Conservation (phyloP, 23 tunicate species). For the Aplidium turbinatum region DNA sequence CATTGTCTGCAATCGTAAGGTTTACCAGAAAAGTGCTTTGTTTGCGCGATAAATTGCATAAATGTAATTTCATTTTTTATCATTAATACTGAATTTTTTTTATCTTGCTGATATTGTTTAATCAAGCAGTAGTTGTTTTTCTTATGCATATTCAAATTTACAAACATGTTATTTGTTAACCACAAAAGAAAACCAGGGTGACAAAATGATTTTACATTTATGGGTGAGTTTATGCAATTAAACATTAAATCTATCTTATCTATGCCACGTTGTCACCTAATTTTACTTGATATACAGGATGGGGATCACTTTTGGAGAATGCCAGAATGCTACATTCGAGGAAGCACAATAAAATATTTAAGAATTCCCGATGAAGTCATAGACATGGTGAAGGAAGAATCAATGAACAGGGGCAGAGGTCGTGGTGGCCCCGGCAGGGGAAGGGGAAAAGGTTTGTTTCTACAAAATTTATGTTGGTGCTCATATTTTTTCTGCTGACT, state of each 20-base stretch:
- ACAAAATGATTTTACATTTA: too few species aligned
- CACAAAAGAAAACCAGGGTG: too few species aligned
- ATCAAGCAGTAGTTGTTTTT: too few species aligned
- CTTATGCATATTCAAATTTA: too few species aligned
- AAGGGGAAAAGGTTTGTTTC: slow-evolving; percentile 55
- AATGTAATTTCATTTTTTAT: too few species aligned
- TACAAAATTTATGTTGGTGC: neutral
- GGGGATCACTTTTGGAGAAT: slow-evolving; percentile 99
- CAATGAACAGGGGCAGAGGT: slow-evolving; percentile 76
- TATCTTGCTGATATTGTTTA: too few species aligned
- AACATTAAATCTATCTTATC: too few species aligned
- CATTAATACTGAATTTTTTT: too few species aligned
- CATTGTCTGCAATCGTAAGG: neutral
- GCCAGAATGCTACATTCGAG: slow-evolving; percentile 98
- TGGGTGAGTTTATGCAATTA: too few species aligned
- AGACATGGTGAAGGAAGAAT: slow-evolving; percentile 98
- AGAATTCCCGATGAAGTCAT: slow-evolving; percentile 97
- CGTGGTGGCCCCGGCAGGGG: slow-evolving; percentile 84
- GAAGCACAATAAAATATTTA: slow-evolving; percentile 94
- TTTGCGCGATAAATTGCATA: too few species aligned
- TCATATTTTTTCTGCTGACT: neutral
- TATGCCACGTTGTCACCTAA: too few species aligned
- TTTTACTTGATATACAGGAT: slow-evolving; percentile 48
- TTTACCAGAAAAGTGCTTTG: neutral
- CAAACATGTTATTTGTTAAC: too few species aligned